A percentile compares a stretch with the other conserved stretches of the same genome.
These are phyloP conservation scores for Ennomos quercinarius DNA, from an alignment of 2,888 invertebrate genomes.

Conservation along the genomic window DNA sequence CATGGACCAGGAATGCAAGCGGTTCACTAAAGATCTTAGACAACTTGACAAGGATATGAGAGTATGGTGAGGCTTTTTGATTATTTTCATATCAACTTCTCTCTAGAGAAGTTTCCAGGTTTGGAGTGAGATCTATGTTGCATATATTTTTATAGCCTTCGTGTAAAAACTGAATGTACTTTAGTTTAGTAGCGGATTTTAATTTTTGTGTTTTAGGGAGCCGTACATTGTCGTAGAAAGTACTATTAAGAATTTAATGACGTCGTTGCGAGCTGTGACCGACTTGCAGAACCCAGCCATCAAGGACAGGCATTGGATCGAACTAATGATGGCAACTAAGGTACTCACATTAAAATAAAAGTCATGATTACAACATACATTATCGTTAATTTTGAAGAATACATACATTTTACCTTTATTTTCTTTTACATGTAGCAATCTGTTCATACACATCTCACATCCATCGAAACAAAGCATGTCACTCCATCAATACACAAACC, in stretches of 20 bases:
- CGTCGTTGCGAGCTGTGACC: slow-evolving; percentile 95
- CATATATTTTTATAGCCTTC: too few relatives aligned
- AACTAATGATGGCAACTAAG: slow-evolving; percentile 96
- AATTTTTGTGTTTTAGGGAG: slow-evolving; percentile 82
- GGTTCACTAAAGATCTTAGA: slow-evolving; percentile 93
- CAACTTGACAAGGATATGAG: slow-evolving; percentile 93
- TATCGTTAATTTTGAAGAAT: not conserved
- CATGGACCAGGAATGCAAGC: slow-evolving; percentile 98
- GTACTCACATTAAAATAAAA: slow-evolving; percentile 72
- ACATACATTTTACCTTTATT: slow-evolving; percentile 38
- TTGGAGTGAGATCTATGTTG: too few relatives aligned
- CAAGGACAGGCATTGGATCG: slow-evolving; percentile 96
- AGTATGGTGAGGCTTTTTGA: slow-evolving; percentile 79
- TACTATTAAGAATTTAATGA: slow-evolving; percentile 96
- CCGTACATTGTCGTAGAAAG: slow-evolving; percentile 92
- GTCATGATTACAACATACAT: too few relatives aligned
- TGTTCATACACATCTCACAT: slow-evolving; percentile 57
- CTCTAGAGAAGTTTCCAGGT: too few relatives aligned
- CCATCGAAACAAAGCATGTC: slow-evolving; percentile 57
- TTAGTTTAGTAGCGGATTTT: not conserved
- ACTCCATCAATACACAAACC: slow-evolving; percentile 45
- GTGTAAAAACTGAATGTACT: too few relatives aligned
- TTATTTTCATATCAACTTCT: not conserved
- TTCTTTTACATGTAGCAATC: slow-evolving; percentile 62
- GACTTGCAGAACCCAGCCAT: slow-evolving; percentile 98